Evolutionary conservation across 2,113 vertebrate species (phyloP).

Genomic region (Coracopsis vasa): DNA sequence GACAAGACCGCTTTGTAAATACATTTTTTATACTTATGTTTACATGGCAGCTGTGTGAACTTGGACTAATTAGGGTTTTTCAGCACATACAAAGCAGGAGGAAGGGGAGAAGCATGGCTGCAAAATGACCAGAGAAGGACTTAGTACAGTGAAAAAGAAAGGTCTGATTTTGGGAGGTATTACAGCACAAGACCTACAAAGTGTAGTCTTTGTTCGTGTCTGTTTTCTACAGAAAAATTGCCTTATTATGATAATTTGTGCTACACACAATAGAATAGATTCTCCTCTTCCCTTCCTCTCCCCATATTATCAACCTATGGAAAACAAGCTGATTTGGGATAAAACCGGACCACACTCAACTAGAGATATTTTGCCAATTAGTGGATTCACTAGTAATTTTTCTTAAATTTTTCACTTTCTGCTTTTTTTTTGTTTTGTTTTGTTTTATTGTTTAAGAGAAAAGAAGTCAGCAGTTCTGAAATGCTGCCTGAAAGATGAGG

Average conservation of each 20-base stretch:
- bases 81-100: neutral
- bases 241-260: neutral
- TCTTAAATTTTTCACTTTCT: neutral
- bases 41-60: neutral
- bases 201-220: neutral
- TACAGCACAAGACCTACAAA: neutral
- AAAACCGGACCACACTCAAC: neutral
- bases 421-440: neutral
- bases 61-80: neutral
- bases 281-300: neutral
- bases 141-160: neutral
- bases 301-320: neutral
- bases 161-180: neutral
- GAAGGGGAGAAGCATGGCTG: neutral
- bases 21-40: neutral
- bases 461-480: neutral
- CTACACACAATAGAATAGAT: neutral
- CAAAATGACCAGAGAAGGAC: neutral
- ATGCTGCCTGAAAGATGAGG: neutral
- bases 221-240: neutral
- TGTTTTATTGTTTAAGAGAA: neutral
- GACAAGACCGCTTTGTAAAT: neutral
- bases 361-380: neutral
- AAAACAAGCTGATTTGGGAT: neutral
- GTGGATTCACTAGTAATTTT: neutral